phyloP scores from a whole-genome alignment of 2,888 invertebrate species.

The Eupsilia transversa region DNA sequence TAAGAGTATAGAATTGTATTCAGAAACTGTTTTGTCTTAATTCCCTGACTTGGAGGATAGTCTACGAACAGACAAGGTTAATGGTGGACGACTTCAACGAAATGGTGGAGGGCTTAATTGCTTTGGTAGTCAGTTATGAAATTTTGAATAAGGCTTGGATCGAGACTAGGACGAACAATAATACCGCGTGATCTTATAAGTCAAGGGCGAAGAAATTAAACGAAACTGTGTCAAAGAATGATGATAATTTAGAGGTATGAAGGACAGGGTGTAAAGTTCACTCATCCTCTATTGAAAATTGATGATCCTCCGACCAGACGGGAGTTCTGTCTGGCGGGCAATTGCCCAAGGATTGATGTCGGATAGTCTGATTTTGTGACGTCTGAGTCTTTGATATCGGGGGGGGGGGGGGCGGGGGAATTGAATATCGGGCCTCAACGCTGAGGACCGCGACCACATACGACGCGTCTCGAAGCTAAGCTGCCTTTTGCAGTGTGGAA shows the following conservation, averaged over 20 bases:
- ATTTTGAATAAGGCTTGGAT: slow-evolving; percentile 6
- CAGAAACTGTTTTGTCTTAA: slow-evolving; percentile 56
- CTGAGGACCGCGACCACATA: too few relatives aligned
- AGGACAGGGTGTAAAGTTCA: too few relatives aligned
- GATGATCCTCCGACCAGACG: too few relatives aligned
- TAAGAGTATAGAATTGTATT: slow-evolving; percentile 50
- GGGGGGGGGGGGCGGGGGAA: too few relatives aligned
- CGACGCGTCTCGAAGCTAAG: too few relatives aligned
- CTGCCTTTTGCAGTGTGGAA: too few relatives aligned
- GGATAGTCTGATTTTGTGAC: too few relatives aligned
- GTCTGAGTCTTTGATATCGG: too few relatives aligned
- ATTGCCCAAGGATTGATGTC: too few relatives aligned
- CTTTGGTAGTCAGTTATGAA: slow-evolving; percentile 26
- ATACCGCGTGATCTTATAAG: neutral
- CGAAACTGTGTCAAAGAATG: neutral
- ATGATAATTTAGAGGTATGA: neutral
- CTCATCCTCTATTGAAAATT: too few relatives aligned
- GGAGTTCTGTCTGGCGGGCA: too few relatives aligned
- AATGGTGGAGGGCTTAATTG: slow-evolving; percentile 27
- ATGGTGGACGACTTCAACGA: slow-evolving; percentile 39
- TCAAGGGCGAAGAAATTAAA: neutral
- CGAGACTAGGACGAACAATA: neutral
- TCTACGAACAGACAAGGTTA: slow-evolving; percentile 39
- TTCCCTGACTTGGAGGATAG: slow-evolving; percentile 37
- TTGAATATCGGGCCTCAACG: too few relatives aligned